phyloP scores from a whole-genome alignment of 2,888 invertebrate genomes.

The Dusona sp. region DNA sequence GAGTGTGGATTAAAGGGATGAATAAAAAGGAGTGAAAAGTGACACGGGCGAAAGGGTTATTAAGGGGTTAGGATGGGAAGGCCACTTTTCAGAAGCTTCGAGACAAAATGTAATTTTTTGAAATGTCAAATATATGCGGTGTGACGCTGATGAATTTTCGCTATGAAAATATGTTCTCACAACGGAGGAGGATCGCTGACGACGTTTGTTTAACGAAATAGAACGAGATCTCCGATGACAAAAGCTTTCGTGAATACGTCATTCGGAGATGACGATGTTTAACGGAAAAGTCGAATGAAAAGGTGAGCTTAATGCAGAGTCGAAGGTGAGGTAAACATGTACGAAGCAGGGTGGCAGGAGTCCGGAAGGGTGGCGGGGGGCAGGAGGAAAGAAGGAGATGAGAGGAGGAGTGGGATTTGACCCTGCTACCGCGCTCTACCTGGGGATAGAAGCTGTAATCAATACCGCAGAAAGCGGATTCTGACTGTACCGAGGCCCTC shows the following conservation, averaged over 20 bases:
- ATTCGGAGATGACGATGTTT: constrained; percentile 50
- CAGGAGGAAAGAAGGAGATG: constrained; percentile 38
- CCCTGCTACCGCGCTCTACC: constrained; percentile 80
- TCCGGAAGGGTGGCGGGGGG: constrained; percentile 54
- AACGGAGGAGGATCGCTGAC: neutral
- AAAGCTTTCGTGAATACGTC: constrained; percentile 37
- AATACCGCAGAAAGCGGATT: constrained; percentile 82
- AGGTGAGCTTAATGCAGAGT: constrained; percentile 6
- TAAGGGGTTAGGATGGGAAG: neutral
- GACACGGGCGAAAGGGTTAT: neutral
- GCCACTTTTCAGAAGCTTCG: neutral
- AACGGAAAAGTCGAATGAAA: constrained; percentile 26
- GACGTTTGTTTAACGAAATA: constrained; percentile 9
- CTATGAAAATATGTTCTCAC: neutral
- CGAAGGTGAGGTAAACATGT: constrained; percentile 30
- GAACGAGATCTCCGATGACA: constrained; percentile 30
- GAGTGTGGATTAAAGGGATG: neutral
- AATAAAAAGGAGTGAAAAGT: constrained; percentile 7
- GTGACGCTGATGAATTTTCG: neutral
- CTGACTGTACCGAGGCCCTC: constrained; percentile 74
- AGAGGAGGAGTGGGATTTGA: constrained; percentile 77
- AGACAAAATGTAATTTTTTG: neutral
- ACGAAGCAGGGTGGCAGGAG: constrained; percentile 61
- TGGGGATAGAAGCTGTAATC: constrained; percentile 83
- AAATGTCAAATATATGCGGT: neutral